phyloP scores from a whole-genome alignment of 2,113 vertebrate species.

The Cynoglossus semilaevis region DNA sequence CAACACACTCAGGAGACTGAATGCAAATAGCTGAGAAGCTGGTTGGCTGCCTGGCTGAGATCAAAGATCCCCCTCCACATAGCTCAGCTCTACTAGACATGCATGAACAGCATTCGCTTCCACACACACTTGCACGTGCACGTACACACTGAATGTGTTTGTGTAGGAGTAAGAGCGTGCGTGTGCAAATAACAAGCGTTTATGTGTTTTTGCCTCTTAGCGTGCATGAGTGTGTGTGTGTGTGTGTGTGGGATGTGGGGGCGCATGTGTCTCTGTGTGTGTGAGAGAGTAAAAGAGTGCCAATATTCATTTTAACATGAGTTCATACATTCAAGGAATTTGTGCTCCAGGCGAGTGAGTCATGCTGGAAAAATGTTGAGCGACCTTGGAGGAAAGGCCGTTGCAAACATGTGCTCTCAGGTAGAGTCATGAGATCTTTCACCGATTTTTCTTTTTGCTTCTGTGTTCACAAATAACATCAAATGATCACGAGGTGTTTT shows the following conservation, averaged over 20 bases:
- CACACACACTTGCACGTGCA: conserved; percentile 47
- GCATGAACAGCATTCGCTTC: conserved; percentile 59
- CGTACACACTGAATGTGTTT: conserved; percentile 32
- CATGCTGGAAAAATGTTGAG: conserved; percentile 41
- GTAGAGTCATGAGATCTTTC: conserved; percentile 40
- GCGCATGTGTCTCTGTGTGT: conserved; percentile 5
- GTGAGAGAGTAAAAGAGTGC: conserved; percentile 19
- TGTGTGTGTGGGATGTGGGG: conserved; percentile 37
- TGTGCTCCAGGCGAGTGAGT: conserved; percentile 59
- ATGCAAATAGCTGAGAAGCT: conserved; percentile 65
- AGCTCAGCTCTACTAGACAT: conserved; percentile 59
- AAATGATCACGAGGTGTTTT: background rate
- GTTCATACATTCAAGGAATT: conserved; percentile 65
- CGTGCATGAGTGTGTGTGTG: conserved; percentile 16
- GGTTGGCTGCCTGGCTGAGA: conserved; percentile 62
- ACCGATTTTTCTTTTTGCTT: background rate
- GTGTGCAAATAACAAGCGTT: background rate
- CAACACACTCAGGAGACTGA: conserved; percentile 62
- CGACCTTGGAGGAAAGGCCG: conserved; percentile 43
- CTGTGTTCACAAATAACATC: background rate
- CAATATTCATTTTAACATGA: conserved; percentile 44
- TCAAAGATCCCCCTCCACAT: conserved; percentile 65
- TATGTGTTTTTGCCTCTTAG: conserved; percentile 1
- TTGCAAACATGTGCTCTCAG: conserved; percentile 22
- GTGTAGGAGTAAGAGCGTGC: background rate